Evolutionary conservation across 2,797 vertebrate genomes (phyloP).

Genomic region (Eurystomus glaucurus): DNA sequence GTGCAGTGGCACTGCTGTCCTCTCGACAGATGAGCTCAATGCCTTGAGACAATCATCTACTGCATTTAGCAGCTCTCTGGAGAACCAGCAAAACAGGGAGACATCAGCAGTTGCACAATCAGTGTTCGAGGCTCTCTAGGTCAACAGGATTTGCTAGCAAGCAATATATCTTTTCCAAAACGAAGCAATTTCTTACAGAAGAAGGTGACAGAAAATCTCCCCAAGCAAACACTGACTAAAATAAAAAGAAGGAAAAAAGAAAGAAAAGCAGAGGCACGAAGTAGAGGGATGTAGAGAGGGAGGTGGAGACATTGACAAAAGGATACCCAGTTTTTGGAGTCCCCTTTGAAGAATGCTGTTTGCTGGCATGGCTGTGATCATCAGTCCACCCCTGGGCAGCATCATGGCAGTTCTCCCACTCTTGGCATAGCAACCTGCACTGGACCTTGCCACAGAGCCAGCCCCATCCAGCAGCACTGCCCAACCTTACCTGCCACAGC

Average conservation of each 20-base stretch:
- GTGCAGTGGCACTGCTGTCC: neutral
- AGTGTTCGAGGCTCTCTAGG: neutral
- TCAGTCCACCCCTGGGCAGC: neutral
- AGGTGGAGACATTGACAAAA: neutral
- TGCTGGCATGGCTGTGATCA: neutral
- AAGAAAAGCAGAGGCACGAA: neutral
- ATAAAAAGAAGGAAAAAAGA: neutral
- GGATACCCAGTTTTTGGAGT: neutral
- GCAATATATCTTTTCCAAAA: neutral
- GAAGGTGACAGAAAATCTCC: neutral
- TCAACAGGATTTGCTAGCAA: neutral
- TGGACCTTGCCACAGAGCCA: neutral
- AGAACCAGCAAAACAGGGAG: neutral
- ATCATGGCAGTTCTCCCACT: neutral
- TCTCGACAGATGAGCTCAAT: neutral
- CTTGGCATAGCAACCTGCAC: neutral
- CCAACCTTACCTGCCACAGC: rapidly evolving
- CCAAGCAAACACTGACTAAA: neutral
- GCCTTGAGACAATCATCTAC: neutral
- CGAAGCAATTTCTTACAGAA: neutral
- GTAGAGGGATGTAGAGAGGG: too few species aligned
- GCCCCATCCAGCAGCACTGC: neutral
- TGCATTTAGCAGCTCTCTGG: neutral
- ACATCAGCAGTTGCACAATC: neutral
- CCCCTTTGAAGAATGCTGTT: neutral